A percentile compares a stretch with the other conserved stretches of the same genome.
These are phyloP conservation scores for Phoebastria nigripes DNA, from an alignment of 2,797 vertebrate species.

Conservation along the genomic window DNA sequence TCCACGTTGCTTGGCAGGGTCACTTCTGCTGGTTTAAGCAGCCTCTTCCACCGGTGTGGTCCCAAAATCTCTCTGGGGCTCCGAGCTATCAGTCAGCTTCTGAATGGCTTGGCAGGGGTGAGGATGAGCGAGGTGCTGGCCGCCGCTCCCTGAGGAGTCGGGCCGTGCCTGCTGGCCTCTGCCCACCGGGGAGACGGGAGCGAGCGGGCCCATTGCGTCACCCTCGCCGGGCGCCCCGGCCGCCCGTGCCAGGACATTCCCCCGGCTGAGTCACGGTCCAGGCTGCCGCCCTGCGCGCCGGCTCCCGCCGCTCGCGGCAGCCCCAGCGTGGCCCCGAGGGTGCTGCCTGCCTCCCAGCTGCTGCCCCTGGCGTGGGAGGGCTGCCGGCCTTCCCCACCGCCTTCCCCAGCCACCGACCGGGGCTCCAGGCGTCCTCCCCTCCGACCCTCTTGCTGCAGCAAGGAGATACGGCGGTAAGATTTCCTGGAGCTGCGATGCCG, in stretches of 20 bases:
- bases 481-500: not conserved
- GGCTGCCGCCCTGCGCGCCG: not conserved
- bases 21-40: not conserved
- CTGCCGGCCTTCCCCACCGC: not conserved
- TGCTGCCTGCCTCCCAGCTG: not conserved
- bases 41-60: not conserved
- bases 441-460: not conserved
- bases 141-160: not conserved
- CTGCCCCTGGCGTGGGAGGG: not conserved
- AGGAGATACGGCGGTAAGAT: not conserved
- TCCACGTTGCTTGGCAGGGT: not conserved
- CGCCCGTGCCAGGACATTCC: constrained; percentile 4
- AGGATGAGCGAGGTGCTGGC: not conserved
- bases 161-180: not conserved
- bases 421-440: not conserved
- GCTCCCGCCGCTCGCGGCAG: not conserved
- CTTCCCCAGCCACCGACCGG: rapidly evolving
- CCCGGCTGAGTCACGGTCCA: not conserved
- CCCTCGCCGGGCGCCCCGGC: not conserved
- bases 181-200: not conserved
- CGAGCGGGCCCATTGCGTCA: not conserved
- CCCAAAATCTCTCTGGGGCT: not conserved
- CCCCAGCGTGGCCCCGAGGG: not conserved
- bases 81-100: rapidly evolving
- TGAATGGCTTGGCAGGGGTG: not conserved